These are phyloP conservation scores for Caenorhabditis japonica DNA, from an alignment of 2,888 invertebrate genomes.

Conservation along the genomic window DNA sequence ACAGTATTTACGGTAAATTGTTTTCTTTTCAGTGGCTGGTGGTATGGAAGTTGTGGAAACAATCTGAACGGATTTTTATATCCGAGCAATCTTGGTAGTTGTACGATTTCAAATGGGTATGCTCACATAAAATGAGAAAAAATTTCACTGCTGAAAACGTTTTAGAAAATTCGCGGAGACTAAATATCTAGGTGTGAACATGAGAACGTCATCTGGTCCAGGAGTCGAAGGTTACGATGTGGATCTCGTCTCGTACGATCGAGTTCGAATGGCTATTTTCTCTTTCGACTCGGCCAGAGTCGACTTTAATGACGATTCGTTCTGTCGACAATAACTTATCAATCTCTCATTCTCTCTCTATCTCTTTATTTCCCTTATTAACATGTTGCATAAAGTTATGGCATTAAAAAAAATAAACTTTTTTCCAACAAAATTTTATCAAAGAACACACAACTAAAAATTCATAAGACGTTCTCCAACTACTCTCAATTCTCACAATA, in stretches of 20 bases:
- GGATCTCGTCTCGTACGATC: slow-evolving; percentile 39
- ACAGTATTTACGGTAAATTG: too few species aligned
- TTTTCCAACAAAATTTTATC: too few species aligned
- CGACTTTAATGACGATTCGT: not conserved
- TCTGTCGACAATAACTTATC: not conserved
- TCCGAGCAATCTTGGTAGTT: not conserved
- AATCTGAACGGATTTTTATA: slow-evolving; percentile 55
- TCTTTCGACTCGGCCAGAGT: slow-evolving; percentile 30
- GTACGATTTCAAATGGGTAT: not conserved
- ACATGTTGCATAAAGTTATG: too few species aligned
- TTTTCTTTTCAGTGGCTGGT: slow-evolving; percentile 57
- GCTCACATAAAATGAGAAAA: not conserved
- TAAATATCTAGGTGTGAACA: slow-evolving; percentile 24
- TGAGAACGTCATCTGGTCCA: slow-evolving; percentile 34
- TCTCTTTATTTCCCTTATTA: too few species aligned
- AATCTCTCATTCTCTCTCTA: too few species aligned
- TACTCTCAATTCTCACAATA: too few species aligned
- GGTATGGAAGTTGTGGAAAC: slow-evolving; percentile 62
- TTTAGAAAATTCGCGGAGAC: slow-evolving; percentile 14
- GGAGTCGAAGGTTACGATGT: slow-evolving; percentile 34
- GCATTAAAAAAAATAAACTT: too few species aligned
- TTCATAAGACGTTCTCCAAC: too few species aligned
- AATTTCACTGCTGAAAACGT: not conserved
- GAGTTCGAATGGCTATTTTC: slow-evolving; percentile 60
- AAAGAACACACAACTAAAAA: too few species aligned